A percentile compares a stretch with the other conserved stretches of the same genome.
These are phyloP conservation scores for Chionoecetes opilio DNA, from an alignment of 1,140 invertebrate species.

Conservation along the genomic window DNA sequence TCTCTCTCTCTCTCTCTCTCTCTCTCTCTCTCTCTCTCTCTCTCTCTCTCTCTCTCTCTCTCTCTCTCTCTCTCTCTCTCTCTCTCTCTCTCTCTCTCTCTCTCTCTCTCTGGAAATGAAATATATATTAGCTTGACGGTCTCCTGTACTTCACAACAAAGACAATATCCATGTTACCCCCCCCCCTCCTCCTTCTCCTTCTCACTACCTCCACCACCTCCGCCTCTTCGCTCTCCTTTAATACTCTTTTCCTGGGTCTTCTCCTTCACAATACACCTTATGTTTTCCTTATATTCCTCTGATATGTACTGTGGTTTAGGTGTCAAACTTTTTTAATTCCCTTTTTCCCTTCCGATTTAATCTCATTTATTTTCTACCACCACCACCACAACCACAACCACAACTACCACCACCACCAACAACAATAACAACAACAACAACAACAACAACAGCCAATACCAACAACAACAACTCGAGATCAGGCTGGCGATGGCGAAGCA, in stretches of 20 bases:
- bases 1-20: no score
- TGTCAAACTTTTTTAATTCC: neutral
- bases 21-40: no score
- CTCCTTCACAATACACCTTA: no score
- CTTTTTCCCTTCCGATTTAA: no score
- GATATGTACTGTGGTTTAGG: no score
- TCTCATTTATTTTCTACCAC: neutral
- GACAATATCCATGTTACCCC: neutral
- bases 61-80: neutral
- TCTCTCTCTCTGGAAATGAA: neutral
- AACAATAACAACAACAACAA: no score
- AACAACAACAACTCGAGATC: no score
- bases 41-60: neutral
- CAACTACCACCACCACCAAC: neutral
- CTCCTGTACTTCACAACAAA: conserved; percentile 21
- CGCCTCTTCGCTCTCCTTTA: neutral
- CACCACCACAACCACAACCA: neutral
- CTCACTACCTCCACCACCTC: neutral
- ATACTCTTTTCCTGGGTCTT: no score
- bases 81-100: neutral
- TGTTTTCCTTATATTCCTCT: no score
- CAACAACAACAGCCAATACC: no score
- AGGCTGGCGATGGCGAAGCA: no score
- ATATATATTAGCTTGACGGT: neutral
- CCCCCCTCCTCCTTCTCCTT: neutral